These are phyloP conservation scores for Argyresthia goedartella DNA, from an alignment of 2,888 invertebrate genomes.

Conservation along the genomic window DNA sequence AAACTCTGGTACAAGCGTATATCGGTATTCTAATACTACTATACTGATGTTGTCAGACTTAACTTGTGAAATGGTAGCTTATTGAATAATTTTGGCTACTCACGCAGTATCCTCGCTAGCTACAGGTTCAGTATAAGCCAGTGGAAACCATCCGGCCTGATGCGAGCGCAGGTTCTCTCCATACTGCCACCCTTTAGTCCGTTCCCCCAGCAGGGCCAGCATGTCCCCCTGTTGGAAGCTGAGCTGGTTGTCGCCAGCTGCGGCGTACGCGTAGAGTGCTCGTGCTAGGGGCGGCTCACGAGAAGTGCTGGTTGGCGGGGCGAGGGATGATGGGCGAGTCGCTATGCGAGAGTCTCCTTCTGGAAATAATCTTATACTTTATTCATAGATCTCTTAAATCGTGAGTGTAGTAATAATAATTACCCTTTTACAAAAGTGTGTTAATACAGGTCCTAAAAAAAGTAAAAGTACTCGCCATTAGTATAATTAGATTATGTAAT, in stretches of 20 bases:
- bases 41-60: no score
- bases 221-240: conserved; percentile 93
- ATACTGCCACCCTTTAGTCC: conserved; percentile 97
- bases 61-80: no score
- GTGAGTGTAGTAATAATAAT: no score
- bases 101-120: conserved; percentile 76
- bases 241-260: conserved; percentile 90
- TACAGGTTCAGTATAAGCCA: conserved; percentile 92
- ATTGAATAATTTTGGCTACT: conserved; percentile 23
- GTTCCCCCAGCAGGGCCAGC: conserved; percentile 88
- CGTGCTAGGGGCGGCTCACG: conserved; percentile 84
- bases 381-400: no score
- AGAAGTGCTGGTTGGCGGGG: conserved; percentile 63
- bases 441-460: no score
- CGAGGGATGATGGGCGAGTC: conserved; percentile 76
- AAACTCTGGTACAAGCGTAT: no score
- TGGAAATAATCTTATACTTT: conserved; percentile 12
- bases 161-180: conserved; percentile 95
- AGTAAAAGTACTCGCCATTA: no score
- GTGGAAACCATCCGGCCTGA: conserved; percentile 94
- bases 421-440: no score
- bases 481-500: no score
- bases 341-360: conserved; percentile 44
- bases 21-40: no score
- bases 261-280: conserved; percentile 91